Evolutionary conservation across 2,797 vertebrate species (phyloP).

Genomic region (Propithecus deckenii): DNA sequence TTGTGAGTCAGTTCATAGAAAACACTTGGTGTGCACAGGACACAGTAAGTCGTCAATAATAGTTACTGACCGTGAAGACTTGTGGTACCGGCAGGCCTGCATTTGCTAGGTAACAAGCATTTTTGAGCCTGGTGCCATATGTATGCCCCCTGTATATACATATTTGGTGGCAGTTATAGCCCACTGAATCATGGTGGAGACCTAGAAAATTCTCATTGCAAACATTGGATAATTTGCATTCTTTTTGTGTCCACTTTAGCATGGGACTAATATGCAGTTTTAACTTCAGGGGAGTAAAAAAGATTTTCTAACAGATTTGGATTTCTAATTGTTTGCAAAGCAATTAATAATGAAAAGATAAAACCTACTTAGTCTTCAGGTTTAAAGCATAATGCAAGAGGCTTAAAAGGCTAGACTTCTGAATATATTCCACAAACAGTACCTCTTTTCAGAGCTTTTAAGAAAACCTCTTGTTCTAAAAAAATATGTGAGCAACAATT

Average conservation of each 20-base stretch:
- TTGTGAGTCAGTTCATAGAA: not conserved
- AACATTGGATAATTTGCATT: not conserved
- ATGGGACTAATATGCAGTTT: not conserved
- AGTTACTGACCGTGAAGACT: not conserved
- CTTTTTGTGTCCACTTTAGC: not conserved
- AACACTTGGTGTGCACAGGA: not conserved
- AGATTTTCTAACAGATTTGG: not conserved
- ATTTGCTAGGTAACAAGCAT: not conserved
- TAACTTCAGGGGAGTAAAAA: not conserved
- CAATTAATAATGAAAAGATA: not conserved
- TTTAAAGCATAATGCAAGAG: not conserved
- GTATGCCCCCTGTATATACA: not conserved
- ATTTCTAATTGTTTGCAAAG: conserved; percentile 26
- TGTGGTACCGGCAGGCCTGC: not conserved
- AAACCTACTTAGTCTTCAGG: not conserved
- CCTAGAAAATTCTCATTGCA: not conserved
- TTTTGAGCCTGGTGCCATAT: not conserved
- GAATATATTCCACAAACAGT: not conserved
- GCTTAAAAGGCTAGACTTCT: not conserved
- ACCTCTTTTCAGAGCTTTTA: not conserved
- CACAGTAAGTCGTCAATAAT: not conserved
- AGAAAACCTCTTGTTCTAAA: conserved; percentile 41
- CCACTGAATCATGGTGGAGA: not conserved
- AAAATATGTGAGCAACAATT: not conserved
- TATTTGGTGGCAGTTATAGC: not conserved